Conservation (phyloP, 2,113 vertebrate genomes). For the Nesospiza acunhae region DNA sequence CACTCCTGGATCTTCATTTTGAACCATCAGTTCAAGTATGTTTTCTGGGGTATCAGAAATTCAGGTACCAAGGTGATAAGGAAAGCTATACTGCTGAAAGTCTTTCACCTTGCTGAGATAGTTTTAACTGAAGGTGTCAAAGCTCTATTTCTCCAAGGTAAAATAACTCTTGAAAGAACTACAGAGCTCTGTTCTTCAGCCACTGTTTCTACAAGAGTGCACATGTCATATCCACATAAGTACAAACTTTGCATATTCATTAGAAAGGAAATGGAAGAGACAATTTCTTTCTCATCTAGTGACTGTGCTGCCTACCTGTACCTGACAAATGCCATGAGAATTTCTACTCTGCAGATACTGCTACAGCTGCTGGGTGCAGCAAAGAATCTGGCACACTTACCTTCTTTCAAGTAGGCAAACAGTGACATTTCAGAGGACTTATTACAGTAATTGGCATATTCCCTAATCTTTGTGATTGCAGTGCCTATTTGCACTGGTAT, state of each 20-base stretch:
- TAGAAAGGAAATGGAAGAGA: background rate
- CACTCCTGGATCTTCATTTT: background rate
- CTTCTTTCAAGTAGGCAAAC: background rate
- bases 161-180: background rate
- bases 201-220: background rate
- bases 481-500: background rate
- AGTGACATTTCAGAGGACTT: background rate
- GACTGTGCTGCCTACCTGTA: background rate
- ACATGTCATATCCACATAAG: background rate
- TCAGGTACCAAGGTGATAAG: background rate
- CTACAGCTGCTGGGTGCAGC: background rate
- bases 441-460: background rate
- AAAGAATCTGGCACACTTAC: background rate
- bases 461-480: background rate
- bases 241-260: background rate
- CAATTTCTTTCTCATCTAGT: background rate
- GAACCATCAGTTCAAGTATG: background rate
- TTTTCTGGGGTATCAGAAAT: background rate
- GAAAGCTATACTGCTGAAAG: background rate
- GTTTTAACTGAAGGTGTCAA: background rate
- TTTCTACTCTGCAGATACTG: background rate
- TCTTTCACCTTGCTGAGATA: background rate
- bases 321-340: background rate
- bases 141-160: background rate
- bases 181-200: background rate